Evolutionary conservation across 2,113 vertebrate genomes (phyloP).

Genomic region (Hipposideros armiger): DNA sequence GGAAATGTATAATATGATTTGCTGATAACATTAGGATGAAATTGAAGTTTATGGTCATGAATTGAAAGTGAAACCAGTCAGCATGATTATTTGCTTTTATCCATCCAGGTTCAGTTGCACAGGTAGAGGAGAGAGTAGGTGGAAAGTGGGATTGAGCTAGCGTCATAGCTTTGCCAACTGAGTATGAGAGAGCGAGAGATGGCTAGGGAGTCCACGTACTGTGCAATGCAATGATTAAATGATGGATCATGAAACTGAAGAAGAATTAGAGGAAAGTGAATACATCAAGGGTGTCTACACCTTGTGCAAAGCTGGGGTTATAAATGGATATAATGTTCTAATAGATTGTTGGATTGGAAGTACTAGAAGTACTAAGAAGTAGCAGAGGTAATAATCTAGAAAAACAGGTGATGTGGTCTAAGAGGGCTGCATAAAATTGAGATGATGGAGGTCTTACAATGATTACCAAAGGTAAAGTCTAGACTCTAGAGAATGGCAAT

Average conservation of each 20-base stretch:
- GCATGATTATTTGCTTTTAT: not conserved
- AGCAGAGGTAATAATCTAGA: not conserved
- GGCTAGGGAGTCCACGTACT: not conserved
- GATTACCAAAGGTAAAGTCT: not conserved
- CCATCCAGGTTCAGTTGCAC: not conserved
- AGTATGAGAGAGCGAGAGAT: not conserved
- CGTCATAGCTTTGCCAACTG: not conserved
- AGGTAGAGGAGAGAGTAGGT: not conserved
- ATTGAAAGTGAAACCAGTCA: not conserved
- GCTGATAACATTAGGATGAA: not conserved
- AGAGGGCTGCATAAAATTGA: not conserved
- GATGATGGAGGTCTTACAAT: not conserved
- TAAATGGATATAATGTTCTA: not conserved
- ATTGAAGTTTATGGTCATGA: not conserved
- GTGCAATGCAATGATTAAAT: not conserved
- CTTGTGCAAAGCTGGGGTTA: not conserved
- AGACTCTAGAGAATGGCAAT: not conserved
- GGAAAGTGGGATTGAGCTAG: not conserved
- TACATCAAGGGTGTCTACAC: not conserved
- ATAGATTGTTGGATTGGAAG: not conserved
- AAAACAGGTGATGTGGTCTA: not conserved
- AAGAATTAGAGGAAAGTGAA: not conserved
- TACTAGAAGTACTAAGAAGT: not conserved
- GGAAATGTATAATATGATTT: not conserved
- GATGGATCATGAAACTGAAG: not conserved